phyloP scores from a whole-genome alignment of 23 tunicate genomes.

The Halocynthia aurantium region DNA sequence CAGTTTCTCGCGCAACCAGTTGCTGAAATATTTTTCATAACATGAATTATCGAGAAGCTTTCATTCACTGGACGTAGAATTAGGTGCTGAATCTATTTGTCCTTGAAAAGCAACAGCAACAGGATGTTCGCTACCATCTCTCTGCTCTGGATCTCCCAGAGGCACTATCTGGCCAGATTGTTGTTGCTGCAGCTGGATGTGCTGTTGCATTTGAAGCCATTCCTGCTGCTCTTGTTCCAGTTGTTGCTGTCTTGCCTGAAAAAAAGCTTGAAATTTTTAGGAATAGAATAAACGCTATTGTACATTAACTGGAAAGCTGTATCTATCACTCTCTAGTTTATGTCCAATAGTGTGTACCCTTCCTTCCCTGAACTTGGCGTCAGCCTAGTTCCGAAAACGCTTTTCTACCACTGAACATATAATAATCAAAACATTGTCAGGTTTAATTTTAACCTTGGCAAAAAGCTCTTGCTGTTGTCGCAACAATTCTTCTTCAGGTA shows the following conservation, averaged over 20 bases:
- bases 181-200: constrained; percentile 70
- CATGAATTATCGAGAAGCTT: too few relatives aligned
- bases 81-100: neutral
- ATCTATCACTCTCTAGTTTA: too few relatives aligned
- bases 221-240: constrained; percentile 88
- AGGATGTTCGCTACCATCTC: too few relatives aligned
- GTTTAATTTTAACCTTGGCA: constrained; percentile 44
- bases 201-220: constrained; percentile 73
- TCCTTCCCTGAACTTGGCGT: neutral
- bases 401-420: neutral
- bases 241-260: constrained; percentile 78
- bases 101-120: too few relatives aligned
- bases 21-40: too few relatives aligned
- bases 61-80: neutral
- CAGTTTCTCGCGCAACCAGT: too few relatives aligned
- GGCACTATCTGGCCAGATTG: neutral
- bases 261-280: neutral
- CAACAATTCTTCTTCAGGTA: constrained; percentile 83
- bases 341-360: too few relatives aligned
- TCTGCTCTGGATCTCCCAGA: too few relatives aligned
- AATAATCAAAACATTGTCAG: neutral
- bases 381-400: too few relatives aligned
- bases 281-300: neutral
- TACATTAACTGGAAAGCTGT: neutral
- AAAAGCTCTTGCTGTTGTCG: constrained; percentile 87